Base-by-base conservation (phyloP, 2,797 vertebrate species). In the Arrhamphus sclerolepis region DNA sequence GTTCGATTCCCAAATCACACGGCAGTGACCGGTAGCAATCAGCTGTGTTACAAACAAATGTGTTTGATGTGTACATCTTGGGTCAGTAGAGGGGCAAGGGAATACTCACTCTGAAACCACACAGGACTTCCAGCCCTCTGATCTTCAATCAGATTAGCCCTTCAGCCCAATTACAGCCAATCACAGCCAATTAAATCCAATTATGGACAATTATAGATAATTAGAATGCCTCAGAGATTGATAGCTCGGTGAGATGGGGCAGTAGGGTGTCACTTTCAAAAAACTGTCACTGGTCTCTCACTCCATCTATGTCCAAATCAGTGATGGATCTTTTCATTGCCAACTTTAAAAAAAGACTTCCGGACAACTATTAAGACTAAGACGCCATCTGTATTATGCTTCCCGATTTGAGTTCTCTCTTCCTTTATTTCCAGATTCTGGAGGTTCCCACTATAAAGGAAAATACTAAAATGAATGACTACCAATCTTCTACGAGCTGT, bases 131-230 rank as follows among this genome's bases (percentile, higher is more conserved):
- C 18, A 11, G 63, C 60, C 70, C 86, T 90, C 75, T 91, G 87
- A 90, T 89, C 86, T 89, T 28, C 7, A 84, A 89, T 89, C 89
- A 89, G 90, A 91, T 90, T 89, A 89, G 74, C 47, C 82, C 78
- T 64, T 78, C 62, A 16, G 42, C 24, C 62, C 84, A 92, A 92
- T 92, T 92, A 90, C 75, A 83, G 77, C 81, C 82, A 92, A 92
- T 91, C 88, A 89, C 43, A 85, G 81, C 49, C 84, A 89, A 88
- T 89, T 87, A 86, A 81, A 85, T 72, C 52, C 72, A 87, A 89
- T 91, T 91, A 89, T 70, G 38, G 63, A 55, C 85, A 90, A 89
- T 91, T 89, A 89, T 72, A 70, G 70, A 72, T 74, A 86, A 88
- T 91, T 87, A 87, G 75, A 86, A 84, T 82, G 85, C 81, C 78